Conservation (phyloP, 2,113 vertebrate species). For the Xiphophorus hellerii region DNA sequence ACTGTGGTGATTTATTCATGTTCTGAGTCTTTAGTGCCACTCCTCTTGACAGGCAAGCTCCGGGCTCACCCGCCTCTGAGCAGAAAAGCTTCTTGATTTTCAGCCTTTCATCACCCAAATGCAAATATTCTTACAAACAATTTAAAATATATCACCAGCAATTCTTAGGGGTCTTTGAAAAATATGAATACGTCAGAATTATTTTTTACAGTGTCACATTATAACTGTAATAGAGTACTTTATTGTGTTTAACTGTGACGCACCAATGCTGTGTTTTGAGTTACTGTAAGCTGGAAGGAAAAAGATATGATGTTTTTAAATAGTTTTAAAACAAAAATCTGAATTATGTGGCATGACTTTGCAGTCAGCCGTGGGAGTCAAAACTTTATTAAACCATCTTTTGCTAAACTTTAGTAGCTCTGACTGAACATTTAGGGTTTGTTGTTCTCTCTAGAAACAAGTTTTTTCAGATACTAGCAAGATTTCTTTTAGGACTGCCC, state of each 20-base stretch:
- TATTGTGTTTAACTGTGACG: background rate
- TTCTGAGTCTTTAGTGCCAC: constrained; percentile 65
- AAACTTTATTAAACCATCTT: background rate
- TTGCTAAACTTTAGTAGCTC: background rate
- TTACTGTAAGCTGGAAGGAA: background rate
- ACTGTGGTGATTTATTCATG: constrained; percentile 80
- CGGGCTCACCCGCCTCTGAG: constrained; percentile 20
- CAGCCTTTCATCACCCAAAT: no score
- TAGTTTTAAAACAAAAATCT: background rate
- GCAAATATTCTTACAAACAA: no score
- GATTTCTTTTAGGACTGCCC: no score
- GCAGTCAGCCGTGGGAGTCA: background rate
- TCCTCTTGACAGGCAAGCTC: constrained; percentile 62
- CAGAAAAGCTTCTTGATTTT: no score
- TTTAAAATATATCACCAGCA: no score
- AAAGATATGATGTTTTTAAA: no score
- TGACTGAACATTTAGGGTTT: background rate
- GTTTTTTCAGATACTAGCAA: background rate
- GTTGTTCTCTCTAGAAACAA: background rate
- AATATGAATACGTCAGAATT: no score
- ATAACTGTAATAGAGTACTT: background rate
- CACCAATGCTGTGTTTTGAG: background rate
- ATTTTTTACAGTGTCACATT: background rate
- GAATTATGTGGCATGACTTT: background rate
- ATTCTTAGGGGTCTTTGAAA: no score